Base-by-base conservation (phyloP, 2,113 vertebrate species). In the Pedetes capensis region DNA sequence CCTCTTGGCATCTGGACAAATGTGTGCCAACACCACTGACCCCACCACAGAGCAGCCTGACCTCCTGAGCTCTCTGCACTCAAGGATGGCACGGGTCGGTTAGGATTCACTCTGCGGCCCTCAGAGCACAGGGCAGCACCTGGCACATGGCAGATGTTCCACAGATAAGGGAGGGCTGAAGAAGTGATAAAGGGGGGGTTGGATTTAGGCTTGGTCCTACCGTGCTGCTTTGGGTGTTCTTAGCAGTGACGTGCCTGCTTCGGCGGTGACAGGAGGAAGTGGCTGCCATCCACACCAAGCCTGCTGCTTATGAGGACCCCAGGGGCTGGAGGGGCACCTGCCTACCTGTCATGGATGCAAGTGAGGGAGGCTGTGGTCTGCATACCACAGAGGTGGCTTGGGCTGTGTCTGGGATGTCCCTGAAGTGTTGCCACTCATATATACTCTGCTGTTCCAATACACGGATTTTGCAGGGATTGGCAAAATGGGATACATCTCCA, bases 221-320 rank as follows among this genome's bases (percentile, higher is more conserved):
- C 20, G 2, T 17, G 29, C 1, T 13, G 5, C 1, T 5, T 61
- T 13, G 29, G n/a, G 10, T 13, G 9, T 1, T 16, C 6, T 0
- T 1, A 37, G 32, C 6, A 57, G 42, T 68, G 59, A 61, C 34
- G 55, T 8, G 37, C 25, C 3, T 49, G 44, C 29, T 88, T 32
- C 69, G 82, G 71, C 59, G 32, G 18, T 32, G 29, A 66, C 3
- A 72, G 18, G 32, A 81, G 25, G 53, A 49, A 44, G 27, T 20
- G 29, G n/a, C 57, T 74, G 12, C 20, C 8, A 42, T 39, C 16
- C 55, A 13, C 13, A 32, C 32, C 32, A 71, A 74, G 18, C 14
- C 47, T 8, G 1, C 44, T 29, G 16, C 55, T 72, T 23, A 39
- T 7, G 18, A 84, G 49, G 20, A 42, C 5, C 37, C 69, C 29